Conservation (phyloP, 2,797 vertebrate species). For the Gymnopithys bicolor region DNA sequence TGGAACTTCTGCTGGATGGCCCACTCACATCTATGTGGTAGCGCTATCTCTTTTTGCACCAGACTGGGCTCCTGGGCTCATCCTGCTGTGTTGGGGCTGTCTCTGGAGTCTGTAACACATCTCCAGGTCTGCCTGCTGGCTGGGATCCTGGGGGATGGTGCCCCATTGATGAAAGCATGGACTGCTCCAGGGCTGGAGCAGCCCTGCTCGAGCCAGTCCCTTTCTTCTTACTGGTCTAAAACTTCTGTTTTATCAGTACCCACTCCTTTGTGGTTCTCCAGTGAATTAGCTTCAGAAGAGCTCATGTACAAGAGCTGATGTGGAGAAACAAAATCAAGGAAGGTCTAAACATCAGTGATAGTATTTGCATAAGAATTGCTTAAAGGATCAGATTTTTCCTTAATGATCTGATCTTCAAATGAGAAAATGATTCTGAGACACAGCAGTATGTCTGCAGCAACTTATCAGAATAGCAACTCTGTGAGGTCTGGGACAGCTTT, state of each 20-base stretch:
- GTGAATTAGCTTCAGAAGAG: background rate
- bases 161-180: background rate
- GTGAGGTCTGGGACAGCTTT: background rate
- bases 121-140: background rate
- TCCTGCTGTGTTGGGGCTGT: fast-evolving
- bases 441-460: background rate
- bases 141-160: background rate
- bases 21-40: fast-evolving
- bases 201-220: fast-evolving
- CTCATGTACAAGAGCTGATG: fast-evolving
- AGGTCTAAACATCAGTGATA: background rate
- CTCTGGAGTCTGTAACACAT: background rate
- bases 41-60: background rate
- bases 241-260: background rate
- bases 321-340: background rate
- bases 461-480: background rate
- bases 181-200: background rate
- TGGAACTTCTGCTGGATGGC: background rate
- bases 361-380: background rate
- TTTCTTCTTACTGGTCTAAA: background rate
- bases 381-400: background rate
- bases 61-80: background rate
- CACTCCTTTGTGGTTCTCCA: background rate
- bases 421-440: background rate
- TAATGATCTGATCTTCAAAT: background rate